Base-by-base conservation (phyloP, 2,113 vertebrate genomes). In the Formicarius rufipectus region DNA sequence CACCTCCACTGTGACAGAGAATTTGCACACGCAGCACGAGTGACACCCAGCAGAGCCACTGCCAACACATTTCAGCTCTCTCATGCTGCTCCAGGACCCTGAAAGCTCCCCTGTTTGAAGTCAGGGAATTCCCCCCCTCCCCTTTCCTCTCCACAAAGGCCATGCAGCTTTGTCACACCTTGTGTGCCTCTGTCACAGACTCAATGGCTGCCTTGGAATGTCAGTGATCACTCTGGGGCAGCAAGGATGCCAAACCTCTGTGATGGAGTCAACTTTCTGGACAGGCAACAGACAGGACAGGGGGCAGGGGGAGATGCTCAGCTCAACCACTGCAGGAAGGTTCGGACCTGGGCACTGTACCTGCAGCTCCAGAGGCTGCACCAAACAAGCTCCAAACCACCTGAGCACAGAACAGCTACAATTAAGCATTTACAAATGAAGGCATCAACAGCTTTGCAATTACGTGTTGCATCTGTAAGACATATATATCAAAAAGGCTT, bases 211-310 rank as follows among this genome's bases (percentile, higher is more conserved):
- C 23, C 35, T 40, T 33, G 9, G 66, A 60, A 14, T 2, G 6
- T 37, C 82, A 82, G 22, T 0, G 0, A 47, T 25, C 27, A 37
- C n/a, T 31, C 64, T 75, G 17, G 0, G 2, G 52, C 33, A 44
- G 12, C 47, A 44, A 6, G 0, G 3, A 50, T 3, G 20, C 47
- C 67, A 66, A 24, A 35, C 16, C 55, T 9, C 66, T 19, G 47
- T 7, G 33, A 28, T 10, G n/a, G 37, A 28, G 45, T 21, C 33
- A 22, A 40, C 33, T 60, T 69, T 39, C n/a, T 11, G 23, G 45
- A 18, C 1, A 3, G 47, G 8, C 27, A 2, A 47, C 20, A 47
- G 45, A 18, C 45, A 53, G 50, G 56, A 20, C 10, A 13, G 3
- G 18, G 53, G 24, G 21, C 40, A 67, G 14, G 18, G 8, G 22